Evolutionary conservation across 1,140 invertebrate genomes (phyloP), one percentile per base, ranked within the genome.

Genomic region (Drosophila orosa): DNA sequence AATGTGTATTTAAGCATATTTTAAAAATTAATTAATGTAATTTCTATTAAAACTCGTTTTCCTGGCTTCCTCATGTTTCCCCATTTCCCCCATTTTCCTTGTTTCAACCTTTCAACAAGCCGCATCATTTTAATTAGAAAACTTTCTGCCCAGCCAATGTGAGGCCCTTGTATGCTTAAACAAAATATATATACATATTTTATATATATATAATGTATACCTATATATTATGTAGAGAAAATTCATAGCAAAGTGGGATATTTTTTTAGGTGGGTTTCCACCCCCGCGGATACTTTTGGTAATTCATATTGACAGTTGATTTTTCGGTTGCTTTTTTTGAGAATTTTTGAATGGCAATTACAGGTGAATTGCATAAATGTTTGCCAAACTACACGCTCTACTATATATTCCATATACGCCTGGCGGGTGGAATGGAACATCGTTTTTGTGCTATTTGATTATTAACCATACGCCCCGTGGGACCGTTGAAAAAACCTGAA

Each of bases 101-200:
- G 15, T 24, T 58, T 75, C 57, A 71, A 58, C 66, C 80, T 66
- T 47, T 35, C 55, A 79, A 65, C 50, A 44, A 60, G 66, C 77
- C 74, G 72, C 80, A 80, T 73, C 65, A 83, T 87, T 87, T 87
- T 87, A 87, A 87, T 87, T 87, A 87, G 84, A 87, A 87, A 87
- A 87, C 72, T 87, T 86, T 77, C 62, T 40, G 48, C 71, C 47
- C 47, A 57, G 52, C 48, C 50, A 19, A n/a, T n/a, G 33, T n/a
- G 59, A 24, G 19, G 52, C 31, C 40, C 19, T 59, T 74, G 57
- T 56, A 57, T 71, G 45, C 40, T 61, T 65, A 71, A 44, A 52
- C 33, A 17, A 50, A 42, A 25, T 48, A 60, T 71, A 71, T 71
- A 42, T 31, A 25, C 12, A 15, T 50, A 47, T 60, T 19, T 39